A percentile compares a stretch with the other conserved stretches of the same genome.
phyloP scores from a whole-genome alignment of 2,797 vertebrate genomes.

The Kryptopterus vitreolus region DNA sequence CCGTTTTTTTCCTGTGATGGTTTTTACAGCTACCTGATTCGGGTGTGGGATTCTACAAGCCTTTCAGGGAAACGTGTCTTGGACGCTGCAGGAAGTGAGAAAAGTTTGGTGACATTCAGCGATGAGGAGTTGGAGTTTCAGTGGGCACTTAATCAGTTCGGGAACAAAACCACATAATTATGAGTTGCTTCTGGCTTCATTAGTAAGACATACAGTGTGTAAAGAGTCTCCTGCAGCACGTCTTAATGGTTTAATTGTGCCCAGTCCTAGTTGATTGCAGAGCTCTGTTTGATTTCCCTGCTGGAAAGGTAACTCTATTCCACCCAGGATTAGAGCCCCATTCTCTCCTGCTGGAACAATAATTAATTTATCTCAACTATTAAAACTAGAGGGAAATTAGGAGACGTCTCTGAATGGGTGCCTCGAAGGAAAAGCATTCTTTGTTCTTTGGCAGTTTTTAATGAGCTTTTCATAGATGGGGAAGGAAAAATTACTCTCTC shows the following conservation, averaged over 20 bases:
- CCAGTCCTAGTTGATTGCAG: slow-evolving; percentile 81
- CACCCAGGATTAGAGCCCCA: slow-evolving; percentile 86
- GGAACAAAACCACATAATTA: slow-evolving; percentile 74
- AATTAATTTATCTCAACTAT: slow-evolving; percentile 99
- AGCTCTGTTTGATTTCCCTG: slow-evolving; percentile 89
- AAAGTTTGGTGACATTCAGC: slow-evolving; percentile 64
- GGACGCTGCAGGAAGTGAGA: slow-evolving; percentile 28
- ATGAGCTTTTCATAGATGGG: slow-evolving; percentile 99
- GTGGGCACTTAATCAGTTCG: slow-evolving; percentile 69
- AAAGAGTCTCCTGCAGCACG: slow-evolving; percentile 87
- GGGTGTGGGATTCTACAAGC: neutral
- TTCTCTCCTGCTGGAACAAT: slow-evolving; percentile 80
- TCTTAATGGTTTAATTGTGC: slow-evolving; percentile 97
- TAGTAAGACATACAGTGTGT: slow-evolving; percentile 88
- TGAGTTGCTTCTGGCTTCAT: slow-evolving; percentile 71
- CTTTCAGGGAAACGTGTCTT: slow-evolving; percentile 59
- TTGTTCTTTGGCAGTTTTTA: slow-evolving; percentile 93
- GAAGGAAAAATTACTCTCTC: slow-evolving; percentile 90
- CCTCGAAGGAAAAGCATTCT: slow-evolving; percentile 96
- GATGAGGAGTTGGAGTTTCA: slow-evolving; percentile 45
- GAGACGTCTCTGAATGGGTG: slow-evolving; percentile 93
- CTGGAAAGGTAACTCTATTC: slow-evolving; percentile 82
- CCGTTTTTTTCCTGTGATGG: neutral
- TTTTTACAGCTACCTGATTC: neutral
- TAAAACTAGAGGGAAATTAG: slow-evolving; percentile 94